These are phyloP conservation scores for Esox niger DNA, from an alignment of 2,113 vertebrate genomes.

Conservation along the genomic window DNA sequence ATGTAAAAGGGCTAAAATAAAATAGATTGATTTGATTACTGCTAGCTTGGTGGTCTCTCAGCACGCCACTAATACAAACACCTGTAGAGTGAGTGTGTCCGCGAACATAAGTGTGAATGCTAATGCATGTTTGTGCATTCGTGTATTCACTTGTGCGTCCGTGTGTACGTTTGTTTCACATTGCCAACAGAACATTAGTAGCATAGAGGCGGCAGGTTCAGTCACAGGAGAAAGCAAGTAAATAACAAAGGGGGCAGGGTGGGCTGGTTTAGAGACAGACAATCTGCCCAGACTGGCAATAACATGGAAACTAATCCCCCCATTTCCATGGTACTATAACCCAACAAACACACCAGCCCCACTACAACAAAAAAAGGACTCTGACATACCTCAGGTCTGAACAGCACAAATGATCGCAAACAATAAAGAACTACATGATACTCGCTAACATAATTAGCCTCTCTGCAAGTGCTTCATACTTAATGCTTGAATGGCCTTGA, in stretches of 20 bases:
- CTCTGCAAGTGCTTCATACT: too few species aligned
- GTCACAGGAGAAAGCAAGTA: conserved; percentile 6
- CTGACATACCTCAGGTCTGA: neutral
- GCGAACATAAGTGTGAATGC: neutral
- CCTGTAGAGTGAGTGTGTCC: neutral
- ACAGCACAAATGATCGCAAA: conserved; percentile 18
- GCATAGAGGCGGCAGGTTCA: conserved; percentile 20
- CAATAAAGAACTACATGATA: conserved; percentile 14
- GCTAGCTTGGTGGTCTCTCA: too few species aligned
- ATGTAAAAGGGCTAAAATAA: too few species aligned
- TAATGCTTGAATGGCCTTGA: too few species aligned
- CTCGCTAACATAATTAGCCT: conserved; percentile 26
- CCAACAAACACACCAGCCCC: conserved; percentile 20
- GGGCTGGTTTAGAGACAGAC: neutral
- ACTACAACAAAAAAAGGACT: conserved; percentile 27
- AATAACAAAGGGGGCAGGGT: conserved; percentile 14
- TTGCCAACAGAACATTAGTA: neutral
- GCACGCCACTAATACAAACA: neutral
- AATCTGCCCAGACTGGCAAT: conserved; percentile 20
- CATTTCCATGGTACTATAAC: conserved; percentile 32
- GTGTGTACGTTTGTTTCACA: conserved; percentile 4
- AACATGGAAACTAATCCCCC: conserved; percentile 26
- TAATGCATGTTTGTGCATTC: conserved; percentile 3
- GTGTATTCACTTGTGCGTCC: neutral
- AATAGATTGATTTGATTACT: too few species aligned